A percentile compares a stretch with the other conserved stretches of the same genome.
These are phyloP conservation scores for Drosophila lowei DNA, from an alignment of 1,140 invertebrate species.

Conservation along the genomic window DNA sequence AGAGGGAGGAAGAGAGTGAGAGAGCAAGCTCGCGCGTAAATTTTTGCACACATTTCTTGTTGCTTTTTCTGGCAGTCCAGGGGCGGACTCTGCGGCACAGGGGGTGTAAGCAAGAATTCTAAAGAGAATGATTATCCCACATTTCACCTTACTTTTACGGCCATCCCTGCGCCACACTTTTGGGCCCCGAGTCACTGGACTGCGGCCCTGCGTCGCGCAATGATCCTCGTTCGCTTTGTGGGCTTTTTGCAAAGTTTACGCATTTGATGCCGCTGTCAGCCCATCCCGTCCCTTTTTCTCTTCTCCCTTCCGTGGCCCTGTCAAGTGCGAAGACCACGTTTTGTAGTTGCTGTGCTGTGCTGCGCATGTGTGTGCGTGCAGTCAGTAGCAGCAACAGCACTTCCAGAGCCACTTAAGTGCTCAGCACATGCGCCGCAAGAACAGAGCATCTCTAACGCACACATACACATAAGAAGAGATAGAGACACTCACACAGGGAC, in stretches of 20 bases:
- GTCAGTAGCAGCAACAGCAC: conserved; percentile 57
- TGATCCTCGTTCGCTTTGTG: conserved; percentile 21
- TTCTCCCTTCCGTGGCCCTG: conserved; percentile 6
- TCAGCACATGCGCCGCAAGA: conserved; percentile 74
- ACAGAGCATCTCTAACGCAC: conserved; percentile 55
- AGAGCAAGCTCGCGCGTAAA: conserved; percentile 19
- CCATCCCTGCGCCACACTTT: not conserved
- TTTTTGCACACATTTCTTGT: conserved; percentile 33
- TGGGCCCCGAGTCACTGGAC: not conserved
- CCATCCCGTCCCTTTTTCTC: not conserved
- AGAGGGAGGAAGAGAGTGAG: conserved; percentile 9
- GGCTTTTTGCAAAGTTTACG: conserved; percentile 60
- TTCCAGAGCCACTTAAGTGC: conserved; percentile 66
- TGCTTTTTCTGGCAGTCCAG: conserved; percentile 1
- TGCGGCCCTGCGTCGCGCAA: conserved; percentile 9
- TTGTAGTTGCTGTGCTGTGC: conserved; percentile 16
- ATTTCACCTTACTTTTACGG: too few relatives aligned
- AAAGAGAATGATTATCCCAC: not conserved
- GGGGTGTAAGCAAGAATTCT: too few relatives aligned
- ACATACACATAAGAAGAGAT: not conserved
- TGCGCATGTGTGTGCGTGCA: conserved; percentile 40
- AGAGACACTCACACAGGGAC: conserved; percentile 36
- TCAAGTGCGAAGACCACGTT: conserved; percentile 19
- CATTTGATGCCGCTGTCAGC: conserved; percentile 39
- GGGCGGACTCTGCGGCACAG: not conserved